Evolutionary conservation across 64 coral and sea anemone genomes (phyloP), one percentile per base, ranked within the genome.

Genomic region (Montipora efflorescens): DNA sequence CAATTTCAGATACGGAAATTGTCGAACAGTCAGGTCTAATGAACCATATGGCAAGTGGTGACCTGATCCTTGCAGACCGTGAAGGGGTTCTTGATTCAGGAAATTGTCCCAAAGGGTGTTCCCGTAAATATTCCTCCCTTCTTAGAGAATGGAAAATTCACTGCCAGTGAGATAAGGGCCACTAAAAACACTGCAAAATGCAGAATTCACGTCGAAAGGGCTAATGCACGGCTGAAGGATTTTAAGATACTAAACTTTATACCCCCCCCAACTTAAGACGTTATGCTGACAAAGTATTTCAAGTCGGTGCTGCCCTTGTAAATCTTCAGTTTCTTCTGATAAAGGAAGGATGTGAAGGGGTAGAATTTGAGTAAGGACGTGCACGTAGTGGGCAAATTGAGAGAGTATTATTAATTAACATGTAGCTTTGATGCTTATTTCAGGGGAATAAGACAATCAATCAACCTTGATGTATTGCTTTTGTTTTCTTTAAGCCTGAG

Each of bases 241-340:
- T 90, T 90, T 21, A 90, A 90, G 16, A 79, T 90, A 47, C 25
- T 69, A 16, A 64, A n/a, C n/a, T 90, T 90, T 70, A 45, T 90
- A 19, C 77, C 77, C 18, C 59, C 76, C 10, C n/a, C n/a, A 80
- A 79, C 23, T 64, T 90, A 16, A 90, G 88, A 78, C 80, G 59
- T 44, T 71, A 72, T 80, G 75, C 77, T 48, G 88, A 90, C 25
- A 69, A 70, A 47, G 0, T 80, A 71, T 90, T 90, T 71, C 88
- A 90, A 51, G 4, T 90, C 6, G 80, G 88, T 90, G 88, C 88
- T 67, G 88, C 77, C 10, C 47, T 90, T 64, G 88, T 90, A 6
- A 90, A 90, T 48, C 59, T 90, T 48, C 88, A 90, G 19, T 90
- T 90, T 22, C 88, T 77, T 80, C 49, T 90, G 15, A 90, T 90